Percentiles rank a stretch among this genome's conserved stretches.
Conservation (phyloP, 2,797 vertebrate genomes). For the Garrulus glandarius region DNA sequence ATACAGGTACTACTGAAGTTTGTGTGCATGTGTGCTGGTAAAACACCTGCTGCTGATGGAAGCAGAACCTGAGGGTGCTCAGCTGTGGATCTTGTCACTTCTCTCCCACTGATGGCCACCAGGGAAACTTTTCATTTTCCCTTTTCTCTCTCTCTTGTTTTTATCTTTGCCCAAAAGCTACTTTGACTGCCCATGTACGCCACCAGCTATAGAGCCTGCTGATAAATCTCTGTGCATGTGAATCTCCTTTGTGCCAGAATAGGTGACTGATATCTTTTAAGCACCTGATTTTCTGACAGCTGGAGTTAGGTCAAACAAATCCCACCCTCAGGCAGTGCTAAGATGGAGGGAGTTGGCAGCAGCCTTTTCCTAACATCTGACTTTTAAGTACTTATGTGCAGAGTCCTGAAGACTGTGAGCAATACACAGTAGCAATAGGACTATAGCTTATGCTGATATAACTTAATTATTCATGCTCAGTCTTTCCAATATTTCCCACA, state of each 20-base stretch:
- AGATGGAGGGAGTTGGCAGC: not conserved
- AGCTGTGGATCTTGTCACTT: not conserved
- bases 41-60: not conserved
- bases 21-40: not conserved
- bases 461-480: not conserved
- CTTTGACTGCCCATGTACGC: not conserved
- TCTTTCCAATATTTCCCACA: not conserved
- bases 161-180: not conserved
- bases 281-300: not conserved
- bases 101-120: not conserved
- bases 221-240: not conserved
- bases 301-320: conserved; percentile 22
- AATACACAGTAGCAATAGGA: not conserved
- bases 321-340: not conserved
- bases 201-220: not conserved
- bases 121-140: not conserved
- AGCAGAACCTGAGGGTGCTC: not conserved
- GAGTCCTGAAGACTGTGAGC: not conserved
- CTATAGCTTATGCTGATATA: not conserved
- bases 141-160: not conserved
- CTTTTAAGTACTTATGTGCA: not conserved
- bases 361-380: not conserved
- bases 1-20: not conserved
- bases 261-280: not conserved
- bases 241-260: not conserved